Base-by-base conservation (phyloP, 2,888 invertebrate genomes). In the Rhogogaster chlorosoma region DNA sequence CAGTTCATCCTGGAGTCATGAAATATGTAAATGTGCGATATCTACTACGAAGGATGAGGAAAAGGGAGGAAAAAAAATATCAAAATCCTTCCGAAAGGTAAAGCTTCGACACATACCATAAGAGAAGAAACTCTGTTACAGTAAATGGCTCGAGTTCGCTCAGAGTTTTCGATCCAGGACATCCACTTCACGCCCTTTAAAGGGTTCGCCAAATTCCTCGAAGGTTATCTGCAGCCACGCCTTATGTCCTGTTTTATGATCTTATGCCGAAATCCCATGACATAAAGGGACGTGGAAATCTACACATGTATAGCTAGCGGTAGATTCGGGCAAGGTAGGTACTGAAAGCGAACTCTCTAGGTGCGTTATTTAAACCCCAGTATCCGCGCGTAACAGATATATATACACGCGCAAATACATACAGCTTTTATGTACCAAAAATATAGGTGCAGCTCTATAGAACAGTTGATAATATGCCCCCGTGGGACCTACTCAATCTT, bases 401-500 rank as follows among this genome's bases (percentile, higher is more conserved):
- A 18, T 36, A 36, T 9, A 70, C 26, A 70, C 6, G 15, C 12
- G 26, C 12, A 75, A n/a, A n/a, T 45, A 45, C n/a, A 29, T 15
- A 18, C n/a, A 45, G 3, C 26, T 75, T 75, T 38, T n/a, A 38
- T 42, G n/a, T 42, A 45, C 53, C 12, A 53, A 49, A 77, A 5
- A 49, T 45, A 29, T 10, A 53, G 53, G 29, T 38, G 18, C 53
- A 32, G 49, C 49, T 45, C 49, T 49, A 77, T 77, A 18, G 18
- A 77, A 49, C 49, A 22, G 77, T 29, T 91, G 90, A 92, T 91
- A 92, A 92, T 91, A 87, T 88, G 83, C 85, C 84, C 88, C 87
- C 88, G 78, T 85, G 90, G 89, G 91, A 91, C 85, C 88, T 88
- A 89, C 90, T 89, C 89, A 88, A 88, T 88, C 88, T 88, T 88